Conservation (phyloP, 2,888 invertebrate genomes). For the Nomada ruficornis region DNA sequence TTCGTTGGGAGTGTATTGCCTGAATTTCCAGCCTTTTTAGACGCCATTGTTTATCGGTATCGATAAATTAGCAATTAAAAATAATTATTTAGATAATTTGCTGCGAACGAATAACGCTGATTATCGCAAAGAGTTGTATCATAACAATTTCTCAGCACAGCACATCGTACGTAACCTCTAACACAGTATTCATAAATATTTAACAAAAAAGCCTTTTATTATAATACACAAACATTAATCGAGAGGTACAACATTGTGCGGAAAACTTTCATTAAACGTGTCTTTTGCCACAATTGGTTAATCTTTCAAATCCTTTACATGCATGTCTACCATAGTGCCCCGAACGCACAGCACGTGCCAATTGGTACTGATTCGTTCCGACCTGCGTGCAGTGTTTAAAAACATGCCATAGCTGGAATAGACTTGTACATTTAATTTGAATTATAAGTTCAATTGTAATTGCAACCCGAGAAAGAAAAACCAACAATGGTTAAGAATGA, state of each 20-base stretch:
- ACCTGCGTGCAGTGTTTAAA: neutral
- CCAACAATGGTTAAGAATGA: neutral
- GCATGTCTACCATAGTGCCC: neutral
- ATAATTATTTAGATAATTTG: neutral
- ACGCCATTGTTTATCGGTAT: constrained; percentile 54
- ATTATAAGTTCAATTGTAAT: neutral
- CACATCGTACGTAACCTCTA: constrained; percentile 33
- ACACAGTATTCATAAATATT: neutral
- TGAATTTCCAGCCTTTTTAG: constrained; percentile 49
- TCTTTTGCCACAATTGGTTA: neutral
- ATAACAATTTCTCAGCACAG: neutral
- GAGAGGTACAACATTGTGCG: neutral
- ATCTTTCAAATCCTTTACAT: neutral
- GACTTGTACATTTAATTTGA: neutral
- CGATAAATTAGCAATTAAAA: neutral
- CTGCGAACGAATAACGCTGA: neutral
- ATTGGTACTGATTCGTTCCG: neutral
- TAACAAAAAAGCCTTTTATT: neutral
- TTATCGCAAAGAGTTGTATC: neutral
- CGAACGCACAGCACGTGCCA: neutral
- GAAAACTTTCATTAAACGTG: neutral
- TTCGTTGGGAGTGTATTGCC: constrained; percentile 47
- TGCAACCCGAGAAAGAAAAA: neutral
- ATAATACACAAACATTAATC: neutral
- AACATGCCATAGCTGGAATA: too few relatives aligned